A percentile compares a stretch with the other conserved stretches of the same genome.
phyloP scores from a whole-genome alignment of 2,888 invertebrate species.

The Lysandra bellargus region DNA sequence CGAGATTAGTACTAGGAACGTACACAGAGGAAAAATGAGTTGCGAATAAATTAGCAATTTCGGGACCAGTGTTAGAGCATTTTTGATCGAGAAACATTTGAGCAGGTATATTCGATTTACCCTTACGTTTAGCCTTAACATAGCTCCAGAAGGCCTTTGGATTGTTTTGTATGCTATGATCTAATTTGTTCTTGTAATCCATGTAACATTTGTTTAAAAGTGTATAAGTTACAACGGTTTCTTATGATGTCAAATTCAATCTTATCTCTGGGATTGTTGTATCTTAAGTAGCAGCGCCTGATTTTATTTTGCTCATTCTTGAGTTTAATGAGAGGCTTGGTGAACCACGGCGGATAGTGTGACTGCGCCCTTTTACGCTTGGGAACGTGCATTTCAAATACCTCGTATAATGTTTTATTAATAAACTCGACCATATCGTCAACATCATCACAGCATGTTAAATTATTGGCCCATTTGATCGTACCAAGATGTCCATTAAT shows the following conservation, averaged over 20 bases:
- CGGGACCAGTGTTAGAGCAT: not conserved
- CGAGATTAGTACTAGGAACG: no score
- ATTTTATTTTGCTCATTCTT: conserved; percentile 8
- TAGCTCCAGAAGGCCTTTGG: no score
- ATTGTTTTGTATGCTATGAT: no score
- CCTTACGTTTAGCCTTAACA: no score
- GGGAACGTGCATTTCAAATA: conserved; percentile 12
- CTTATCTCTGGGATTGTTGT: conserved; percentile 31
- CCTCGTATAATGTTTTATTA: not conserved
- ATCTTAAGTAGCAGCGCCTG: conserved; percentile 11
- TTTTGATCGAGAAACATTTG: not conserved
- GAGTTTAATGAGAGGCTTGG: not conserved
- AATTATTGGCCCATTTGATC: conserved; percentile 9
- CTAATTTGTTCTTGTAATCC: not conserved
- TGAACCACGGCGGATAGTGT: conserved; percentile 17
- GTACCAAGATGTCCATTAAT: not conserved
- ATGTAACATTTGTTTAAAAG: conserved; percentile 21
- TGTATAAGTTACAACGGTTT: not conserved
- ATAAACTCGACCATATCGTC: conserved; percentile 21
- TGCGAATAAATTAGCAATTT: not conserved
- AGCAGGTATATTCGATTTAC: not conserved
- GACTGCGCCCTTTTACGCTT: not conserved
- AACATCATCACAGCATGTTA: conserved; percentile 21
- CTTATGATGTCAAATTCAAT: conserved; percentile 11
- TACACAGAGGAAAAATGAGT: no score